A percentile compares a stretch with the other conserved stretches of the same genome.
Conservation (phyloP, 2,797 vertebrate species). For the Sebastes wilsoni region DNA sequence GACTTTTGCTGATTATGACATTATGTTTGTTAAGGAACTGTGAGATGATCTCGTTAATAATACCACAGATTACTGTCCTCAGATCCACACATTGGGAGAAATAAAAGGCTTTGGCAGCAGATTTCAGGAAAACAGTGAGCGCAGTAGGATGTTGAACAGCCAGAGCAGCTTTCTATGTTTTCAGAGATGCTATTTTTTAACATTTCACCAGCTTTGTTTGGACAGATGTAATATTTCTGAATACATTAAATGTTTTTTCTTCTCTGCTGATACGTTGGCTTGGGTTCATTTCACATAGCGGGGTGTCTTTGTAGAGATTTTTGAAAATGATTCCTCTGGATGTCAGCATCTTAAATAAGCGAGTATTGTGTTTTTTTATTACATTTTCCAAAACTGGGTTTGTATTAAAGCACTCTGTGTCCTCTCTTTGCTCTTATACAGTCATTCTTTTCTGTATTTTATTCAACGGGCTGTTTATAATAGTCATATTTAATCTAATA, state of each 20-base stretch:
- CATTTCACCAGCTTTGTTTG: neutral
- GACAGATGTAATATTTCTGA: neutral
- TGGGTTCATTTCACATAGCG: neutral
- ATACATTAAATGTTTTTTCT: neutral
- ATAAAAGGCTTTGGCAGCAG: neutral
- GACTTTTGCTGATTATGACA: neutral
- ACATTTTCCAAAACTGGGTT: neutral
- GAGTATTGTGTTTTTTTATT: neutral
- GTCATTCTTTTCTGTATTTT: neutral
- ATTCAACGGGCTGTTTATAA: neutral
- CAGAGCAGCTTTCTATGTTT: neutral
- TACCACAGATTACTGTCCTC: neutral
- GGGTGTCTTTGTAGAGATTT: neutral
- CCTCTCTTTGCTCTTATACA: neutral
- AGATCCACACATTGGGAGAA: neutral
- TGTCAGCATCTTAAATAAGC: neutral
- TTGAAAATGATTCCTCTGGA: neutral
- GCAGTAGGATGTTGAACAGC: neutral
- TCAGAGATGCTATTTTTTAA: neutral
- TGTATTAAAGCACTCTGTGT: neutral
- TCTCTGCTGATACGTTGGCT: neutral
- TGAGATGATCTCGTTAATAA: neutral
- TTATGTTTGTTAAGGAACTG: neutral
- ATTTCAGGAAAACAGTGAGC: neutral
- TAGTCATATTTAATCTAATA: neutral